These are phyloP conservation scores for Actinopyga echinites DNA, from an alignment of 53 echinoderm and acorn worm species.

Conservation along the genomic window DNA sequence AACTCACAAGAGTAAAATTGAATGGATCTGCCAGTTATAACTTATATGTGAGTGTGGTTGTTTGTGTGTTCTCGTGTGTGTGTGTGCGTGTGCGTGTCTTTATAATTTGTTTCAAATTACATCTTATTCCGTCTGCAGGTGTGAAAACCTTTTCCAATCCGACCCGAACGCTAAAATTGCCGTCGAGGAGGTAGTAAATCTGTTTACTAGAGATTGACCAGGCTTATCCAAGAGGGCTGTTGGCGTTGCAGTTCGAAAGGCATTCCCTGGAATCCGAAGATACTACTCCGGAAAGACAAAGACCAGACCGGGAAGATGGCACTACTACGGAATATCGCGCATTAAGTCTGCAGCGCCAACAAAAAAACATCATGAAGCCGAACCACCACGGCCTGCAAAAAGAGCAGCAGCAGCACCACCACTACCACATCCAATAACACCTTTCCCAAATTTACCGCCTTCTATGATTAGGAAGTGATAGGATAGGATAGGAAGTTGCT, in stretches of 20 bases:
- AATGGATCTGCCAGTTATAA: neutral
- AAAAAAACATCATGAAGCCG: too few relatives aligned
- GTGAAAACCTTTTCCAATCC: neutral
- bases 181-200: constrained; percentile 4
- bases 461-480: too few relatives aligned
- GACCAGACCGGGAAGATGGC: constrained; percentile 11
- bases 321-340: constrained; percentile 9
- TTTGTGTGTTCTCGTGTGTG: neutral
- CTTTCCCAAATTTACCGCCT: too few relatives aligned
- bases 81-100: neutral
- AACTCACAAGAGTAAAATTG: neutral
- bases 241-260: constrained; percentile 3
- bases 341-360: neutral
- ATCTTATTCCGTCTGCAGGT: constrained; percentile 3
- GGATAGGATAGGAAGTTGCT: neutral
- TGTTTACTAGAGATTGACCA: neutral
- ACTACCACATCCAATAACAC: neutral
- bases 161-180: neutral
- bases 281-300: constrained; percentile 3
- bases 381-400: too few relatives aligned
- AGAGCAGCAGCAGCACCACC: neutral
- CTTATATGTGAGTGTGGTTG: neutral
- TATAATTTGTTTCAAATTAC: neutral
- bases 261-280: constrained; percentile 1
- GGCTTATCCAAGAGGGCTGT: constrained; percentile 9